Conservation (phyloP, 2,797 vertebrate genomes). For the Sparidentex hasta region DNA sequence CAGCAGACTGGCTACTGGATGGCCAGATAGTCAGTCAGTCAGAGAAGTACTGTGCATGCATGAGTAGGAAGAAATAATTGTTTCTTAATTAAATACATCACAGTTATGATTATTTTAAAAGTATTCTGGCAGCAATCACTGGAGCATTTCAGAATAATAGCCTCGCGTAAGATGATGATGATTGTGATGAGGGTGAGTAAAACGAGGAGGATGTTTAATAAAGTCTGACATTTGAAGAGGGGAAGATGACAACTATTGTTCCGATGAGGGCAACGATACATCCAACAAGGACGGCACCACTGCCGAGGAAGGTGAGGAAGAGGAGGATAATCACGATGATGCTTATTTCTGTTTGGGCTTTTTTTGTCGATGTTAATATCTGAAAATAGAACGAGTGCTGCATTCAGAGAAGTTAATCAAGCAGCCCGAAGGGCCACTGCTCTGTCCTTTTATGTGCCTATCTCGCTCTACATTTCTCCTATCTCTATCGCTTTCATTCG, state of each 20-base stretch:
- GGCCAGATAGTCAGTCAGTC: slow-evolving; percentile 7
- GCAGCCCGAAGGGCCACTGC: slow-evolving; percentile 55
- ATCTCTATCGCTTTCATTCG: slow-evolving; percentile 66
- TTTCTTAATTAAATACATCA: slow-evolving; percentile 27
- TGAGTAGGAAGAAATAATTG: slow-evolving; percentile 2
- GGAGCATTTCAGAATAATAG: slow-evolving; percentile 25
- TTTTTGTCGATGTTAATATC: slow-evolving; percentile 48
- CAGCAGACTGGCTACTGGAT: background rate
- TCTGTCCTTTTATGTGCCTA: slow-evolving; percentile 67
- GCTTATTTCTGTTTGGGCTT: slow-evolving; percentile 59
- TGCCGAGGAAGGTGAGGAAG: slow-evolving; percentile 43
- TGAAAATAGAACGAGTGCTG: slow-evolving; percentile 63
- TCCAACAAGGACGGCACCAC: slow-evolving; percentile 34
- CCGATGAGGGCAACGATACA: slow-evolving; percentile 14
- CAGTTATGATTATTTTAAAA: slow-evolving; percentile 22
- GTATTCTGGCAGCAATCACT: slow-evolving; percentile 17
- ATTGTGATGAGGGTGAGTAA: slow-evolving; percentile 22
- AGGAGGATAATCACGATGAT: slow-evolving; percentile 37
- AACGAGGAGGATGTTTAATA: slow-evolving; percentile 38
- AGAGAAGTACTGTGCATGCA: background rate
- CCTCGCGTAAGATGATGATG: slow-evolving; percentile 8
- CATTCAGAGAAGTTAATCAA: slow-evolving; percentile 71
- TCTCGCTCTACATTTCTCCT: slow-evolving; percentile 57
- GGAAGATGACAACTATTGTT: slow-evolving; percentile 11
- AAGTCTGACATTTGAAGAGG: slow-evolving; percentile 47